Conservation (phyloP, 2,888 invertebrate species). For the Molorchus minor region DNA sequence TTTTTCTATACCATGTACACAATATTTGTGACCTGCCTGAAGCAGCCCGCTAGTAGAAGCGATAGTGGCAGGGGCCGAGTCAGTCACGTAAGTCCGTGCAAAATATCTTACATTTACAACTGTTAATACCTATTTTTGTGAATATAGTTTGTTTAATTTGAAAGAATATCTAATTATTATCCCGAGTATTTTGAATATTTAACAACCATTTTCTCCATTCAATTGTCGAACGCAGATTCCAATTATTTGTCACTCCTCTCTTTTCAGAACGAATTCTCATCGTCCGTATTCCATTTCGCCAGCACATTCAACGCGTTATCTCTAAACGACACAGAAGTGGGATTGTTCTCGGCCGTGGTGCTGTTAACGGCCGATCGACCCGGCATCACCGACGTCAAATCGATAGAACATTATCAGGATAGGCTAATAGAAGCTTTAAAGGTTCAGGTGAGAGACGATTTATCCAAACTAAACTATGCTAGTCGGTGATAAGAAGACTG, state of each 20-base stretch:
- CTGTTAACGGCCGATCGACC: conserved; percentile 82
- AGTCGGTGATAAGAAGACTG: no score
- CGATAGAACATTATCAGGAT: conserved; percentile 82
- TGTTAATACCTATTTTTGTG: no score
- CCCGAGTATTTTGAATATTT: neutral
- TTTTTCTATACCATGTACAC: no score
- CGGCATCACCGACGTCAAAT: conserved; percentile 82
- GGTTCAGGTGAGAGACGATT: conserved; percentile 73
- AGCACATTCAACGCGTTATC: conserved; percentile 77
- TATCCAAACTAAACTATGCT: no score
- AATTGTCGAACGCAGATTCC: neutral
- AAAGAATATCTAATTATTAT: no score
- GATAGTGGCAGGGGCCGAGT: no score
- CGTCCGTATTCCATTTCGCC: conserved; percentile 83
- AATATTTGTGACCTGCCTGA: no score
- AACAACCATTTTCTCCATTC: neutral
- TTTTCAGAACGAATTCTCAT: conserved; percentile 83
- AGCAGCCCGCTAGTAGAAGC: no score
- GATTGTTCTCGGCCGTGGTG: conserved; percentile 86
- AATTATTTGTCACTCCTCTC: conserved; percentile 21
- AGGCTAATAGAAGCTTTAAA: conserved; percentile 88
- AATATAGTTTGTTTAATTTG: no score
- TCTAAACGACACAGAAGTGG: conserved; percentile 89
- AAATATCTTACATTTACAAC: no score
- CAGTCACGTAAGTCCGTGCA: no score